Evolutionary conservation across 2,888 invertebrate genomes (phyloP).

Genomic region (Dendrolimus houi): DNA sequence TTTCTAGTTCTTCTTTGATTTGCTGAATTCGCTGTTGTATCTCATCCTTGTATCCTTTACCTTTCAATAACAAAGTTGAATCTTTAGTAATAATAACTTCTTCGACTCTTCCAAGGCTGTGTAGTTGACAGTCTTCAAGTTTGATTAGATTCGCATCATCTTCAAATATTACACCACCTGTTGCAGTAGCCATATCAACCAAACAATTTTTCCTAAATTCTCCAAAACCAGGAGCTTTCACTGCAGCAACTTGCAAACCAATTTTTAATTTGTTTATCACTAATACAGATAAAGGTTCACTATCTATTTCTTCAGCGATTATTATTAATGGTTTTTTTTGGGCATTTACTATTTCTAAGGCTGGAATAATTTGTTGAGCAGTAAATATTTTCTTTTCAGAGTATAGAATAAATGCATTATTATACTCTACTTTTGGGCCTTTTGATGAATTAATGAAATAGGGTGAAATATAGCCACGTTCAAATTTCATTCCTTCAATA

Average conservation of each 20-base stretch:
- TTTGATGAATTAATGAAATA: constrained; percentile 99
- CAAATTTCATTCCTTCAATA: constrained; percentile 99
- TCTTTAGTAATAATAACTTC: constrained; percentile 96
- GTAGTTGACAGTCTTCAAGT: constrained; percentile 88
- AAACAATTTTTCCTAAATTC: constrained; percentile 93
- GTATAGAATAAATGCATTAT: constrained; percentile 93
- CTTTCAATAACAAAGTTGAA: constrained; percentile 81
- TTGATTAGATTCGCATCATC: constrained; percentile 93
- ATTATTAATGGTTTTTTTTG: constrained; percentile 95
- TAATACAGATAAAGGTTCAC: constrained; percentile 93
- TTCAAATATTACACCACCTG: constrained; percentile 94
- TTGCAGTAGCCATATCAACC: constrained; percentile 92
- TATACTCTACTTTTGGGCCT: constrained; percentile 97
- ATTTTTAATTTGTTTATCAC: constrained; percentile 93
- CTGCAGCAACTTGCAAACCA: constrained; percentile 93
- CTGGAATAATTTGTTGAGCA: constrained; percentile 96
- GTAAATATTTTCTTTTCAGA: constrained; percentile 98
- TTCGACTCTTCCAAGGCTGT: constrained; percentile 89
- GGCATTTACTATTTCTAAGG: constrained; percentile 93
- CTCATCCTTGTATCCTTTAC: constrained; percentile 87
- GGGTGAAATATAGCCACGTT: constrained; percentile 98
- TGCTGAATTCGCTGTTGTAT: constrained; percentile 86
- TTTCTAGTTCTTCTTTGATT: constrained; percentile 87
- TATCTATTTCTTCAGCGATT: constrained; percentile 95
- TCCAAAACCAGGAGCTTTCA: constrained; percentile 97